Evolutionary conservation across 2,888 invertebrate species (phyloP).

Genomic region (Drosophila limbata): DNA sequence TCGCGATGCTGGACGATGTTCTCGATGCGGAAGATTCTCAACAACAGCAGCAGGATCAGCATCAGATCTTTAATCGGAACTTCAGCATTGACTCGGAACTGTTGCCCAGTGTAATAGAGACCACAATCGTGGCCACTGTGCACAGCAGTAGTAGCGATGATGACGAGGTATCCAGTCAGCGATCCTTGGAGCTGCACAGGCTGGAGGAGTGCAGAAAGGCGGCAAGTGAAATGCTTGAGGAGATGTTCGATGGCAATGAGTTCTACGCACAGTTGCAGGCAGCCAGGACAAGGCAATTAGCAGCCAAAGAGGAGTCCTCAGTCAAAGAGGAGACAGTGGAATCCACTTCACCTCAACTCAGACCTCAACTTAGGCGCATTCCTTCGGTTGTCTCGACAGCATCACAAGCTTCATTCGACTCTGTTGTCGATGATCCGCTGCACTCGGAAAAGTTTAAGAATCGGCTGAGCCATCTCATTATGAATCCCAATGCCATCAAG

Average conservation of each 20-base stretch:
- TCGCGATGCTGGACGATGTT: slow-evolving; percentile 83
- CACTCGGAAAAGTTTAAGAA: slow-evolving; percentile 80
- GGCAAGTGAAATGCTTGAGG: slow-evolving; percentile 69
- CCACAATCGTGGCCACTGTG: slow-evolving; percentile 82
- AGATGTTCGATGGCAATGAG: slow-evolving; percentile 69
- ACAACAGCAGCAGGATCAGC: slow-evolving; percentile 46
- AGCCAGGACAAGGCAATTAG: slow-evolving; percentile 7
- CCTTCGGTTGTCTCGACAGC: slow-evolving; percentile 36
- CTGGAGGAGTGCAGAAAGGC: slow-evolving; percentile 56
- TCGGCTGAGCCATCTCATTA: slow-evolving; percentile 75
- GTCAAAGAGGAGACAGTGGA: neutral
- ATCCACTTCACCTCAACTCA: neutral
- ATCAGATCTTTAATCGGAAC: slow-evolving; percentile 56
- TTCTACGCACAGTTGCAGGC: slow-evolving; percentile 63
- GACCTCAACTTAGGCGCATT: slow-evolving; percentile 24
- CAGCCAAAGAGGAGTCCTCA: neutral
- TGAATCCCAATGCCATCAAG: slow-evolving; percentile 51
- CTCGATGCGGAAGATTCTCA: slow-evolving; percentile 77
- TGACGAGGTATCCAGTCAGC: slow-evolving; percentile 38
- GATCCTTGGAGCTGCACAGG: slow-evolving; percentile 25
- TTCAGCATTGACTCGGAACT: slow-evolving; percentile 82
- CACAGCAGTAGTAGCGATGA: slow-evolving; percentile 78
- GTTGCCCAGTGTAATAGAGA: slow-evolving; percentile 80
- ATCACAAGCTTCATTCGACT: slow-evolving; percentile 62
- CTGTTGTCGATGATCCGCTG: slow-evolving; percentile 69